These are phyloP conservation scores for Trachops cirrhosus DNA, from an alignment of 2,797 vertebrate genomes.

Conservation along the genomic window DNA sequence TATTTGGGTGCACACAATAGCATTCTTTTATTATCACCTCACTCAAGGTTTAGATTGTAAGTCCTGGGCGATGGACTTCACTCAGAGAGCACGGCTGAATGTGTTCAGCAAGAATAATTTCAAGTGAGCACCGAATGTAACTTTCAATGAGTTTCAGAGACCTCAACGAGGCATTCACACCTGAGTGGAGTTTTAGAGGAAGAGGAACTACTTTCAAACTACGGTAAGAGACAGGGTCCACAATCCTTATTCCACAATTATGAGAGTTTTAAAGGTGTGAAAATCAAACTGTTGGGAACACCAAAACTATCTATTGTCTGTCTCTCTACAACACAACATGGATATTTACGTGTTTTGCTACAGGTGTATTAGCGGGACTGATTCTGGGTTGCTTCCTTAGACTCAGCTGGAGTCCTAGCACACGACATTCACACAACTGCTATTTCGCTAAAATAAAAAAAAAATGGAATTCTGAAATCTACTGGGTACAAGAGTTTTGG, in stretches of 20 bases:
- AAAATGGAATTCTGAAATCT: background rate
- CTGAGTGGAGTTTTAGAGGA: background rate
- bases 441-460: background rate
- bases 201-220: background rate
- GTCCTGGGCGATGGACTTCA: background rate
- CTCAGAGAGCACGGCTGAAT: background rate
- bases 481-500: background rate
- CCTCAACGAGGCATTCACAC: background rate
- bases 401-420: background rate
- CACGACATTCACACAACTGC: background rate
- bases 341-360: background rate
- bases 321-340: background rate
- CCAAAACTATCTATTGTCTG: background rate
- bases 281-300: background rate
- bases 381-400: background rate
- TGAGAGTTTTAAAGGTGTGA: background rate
- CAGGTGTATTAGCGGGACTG: background rate
- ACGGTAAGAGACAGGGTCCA: background rate
- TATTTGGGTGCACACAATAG: background rate
- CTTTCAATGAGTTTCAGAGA: background rate
- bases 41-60: background rate
- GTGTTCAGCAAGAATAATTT: background rate
- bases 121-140: background rate
- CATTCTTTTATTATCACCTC: background rate
- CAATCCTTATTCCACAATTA: background rate